These are phyloP conservation scores for Holacanthella duospinosa DNA, from an alignment of 2,888 invertebrate species.

Conservation along the genomic window DNA sequence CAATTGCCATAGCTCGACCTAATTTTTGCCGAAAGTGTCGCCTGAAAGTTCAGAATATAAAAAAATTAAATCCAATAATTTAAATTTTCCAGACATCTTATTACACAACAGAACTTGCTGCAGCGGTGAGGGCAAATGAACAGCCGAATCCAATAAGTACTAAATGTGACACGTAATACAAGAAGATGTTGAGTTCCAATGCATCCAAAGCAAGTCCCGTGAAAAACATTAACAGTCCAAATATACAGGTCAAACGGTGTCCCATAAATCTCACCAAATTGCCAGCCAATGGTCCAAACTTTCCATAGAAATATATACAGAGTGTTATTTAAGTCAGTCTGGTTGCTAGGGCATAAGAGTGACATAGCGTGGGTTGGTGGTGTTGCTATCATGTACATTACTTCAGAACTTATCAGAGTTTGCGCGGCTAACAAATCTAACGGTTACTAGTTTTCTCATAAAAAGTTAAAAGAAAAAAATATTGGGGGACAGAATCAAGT, in stretches of 20 bases:
- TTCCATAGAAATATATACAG: no score
- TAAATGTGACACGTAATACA: conserved; percentile 19
- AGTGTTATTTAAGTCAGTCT: no score
- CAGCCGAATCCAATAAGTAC: conserved; percentile 23
- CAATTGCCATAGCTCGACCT: conserved; percentile 8
- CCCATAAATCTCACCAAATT: conserved; percentile 20
- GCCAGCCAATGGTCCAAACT: conserved; percentile 12
- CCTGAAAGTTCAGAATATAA: conserved; percentile 12
- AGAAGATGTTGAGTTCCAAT: conserved; percentile 13
- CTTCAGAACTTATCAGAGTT: no score
- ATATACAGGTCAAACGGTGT: conserved; percentile 22
- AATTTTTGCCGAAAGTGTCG: conserved; percentile 21
- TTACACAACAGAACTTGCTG: conserved; percentile 6
- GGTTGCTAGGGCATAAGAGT: no score
- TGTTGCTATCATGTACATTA: no score
- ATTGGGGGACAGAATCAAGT: no score
- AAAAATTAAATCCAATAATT: neutral
- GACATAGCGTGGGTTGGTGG: no score
- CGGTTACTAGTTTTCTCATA: no score
- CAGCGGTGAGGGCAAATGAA: conserved; percentile 22
- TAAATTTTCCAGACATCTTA: neutral
- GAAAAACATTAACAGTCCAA: conserved; percentile 29
- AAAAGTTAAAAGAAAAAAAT: no score
- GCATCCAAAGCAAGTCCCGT: conserved; percentile 23
- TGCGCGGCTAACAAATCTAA: no score